phyloP scores from a whole-genome alignment of 2,113 vertebrate species.

The pig (Sus scrofa) region DNA sequence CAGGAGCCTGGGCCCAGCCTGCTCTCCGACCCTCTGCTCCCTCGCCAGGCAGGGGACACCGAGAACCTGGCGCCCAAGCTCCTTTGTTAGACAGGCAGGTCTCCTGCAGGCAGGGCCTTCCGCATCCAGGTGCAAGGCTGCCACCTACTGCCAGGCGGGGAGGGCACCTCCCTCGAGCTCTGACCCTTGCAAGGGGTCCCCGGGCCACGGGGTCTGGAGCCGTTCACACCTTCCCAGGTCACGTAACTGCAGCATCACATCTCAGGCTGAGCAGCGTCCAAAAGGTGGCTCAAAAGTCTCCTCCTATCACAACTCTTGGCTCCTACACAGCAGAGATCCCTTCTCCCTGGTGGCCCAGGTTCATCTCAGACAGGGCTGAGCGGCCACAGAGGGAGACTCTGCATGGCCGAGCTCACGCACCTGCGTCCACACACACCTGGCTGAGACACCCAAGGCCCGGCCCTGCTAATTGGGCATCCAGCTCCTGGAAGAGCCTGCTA shows the following conservation, averaged over 20 bases:
- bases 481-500: not conserved
- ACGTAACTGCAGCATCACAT: accelerated
- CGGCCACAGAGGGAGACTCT: accelerated
- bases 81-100: no score
- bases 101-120: accelerated
- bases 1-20: accelerated
- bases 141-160: accelerated
- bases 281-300: not conserved
- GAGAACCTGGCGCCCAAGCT: no score
- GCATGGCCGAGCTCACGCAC: accelerated
- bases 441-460: accelerated
- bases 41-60: not conserved
- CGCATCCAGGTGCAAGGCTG: accelerated
- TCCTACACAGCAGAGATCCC: accelerated
- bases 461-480: accelerated
- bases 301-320: not conserved
- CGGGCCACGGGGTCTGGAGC: accelerated
- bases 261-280: not conserved
- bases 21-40: not conserved
- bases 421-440: accelerated
- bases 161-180: not conserved
- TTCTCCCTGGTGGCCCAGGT: not conserved
- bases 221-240: accelerated
- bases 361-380: accelerated
- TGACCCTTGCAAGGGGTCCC: not conserved